Base-by-base conservation (phyloP, 2,888 invertebrate species). In the Papilio elwesi region DNA sequence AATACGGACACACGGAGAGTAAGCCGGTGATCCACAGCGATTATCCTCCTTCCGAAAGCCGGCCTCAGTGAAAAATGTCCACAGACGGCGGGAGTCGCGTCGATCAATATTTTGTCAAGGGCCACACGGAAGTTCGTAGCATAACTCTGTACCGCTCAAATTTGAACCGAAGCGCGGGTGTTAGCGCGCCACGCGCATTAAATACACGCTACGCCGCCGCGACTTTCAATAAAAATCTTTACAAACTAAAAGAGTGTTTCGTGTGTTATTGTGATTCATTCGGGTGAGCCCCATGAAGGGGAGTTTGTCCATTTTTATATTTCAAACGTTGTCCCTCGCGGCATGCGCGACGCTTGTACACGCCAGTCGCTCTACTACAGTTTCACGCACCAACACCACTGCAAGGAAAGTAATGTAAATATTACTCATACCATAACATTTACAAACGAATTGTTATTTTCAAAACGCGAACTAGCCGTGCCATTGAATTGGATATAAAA, bases 271-370 rank as follows among this genome's bases (percentile, higher is more conserved):
- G 91, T 93, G 93, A 93, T 92, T 92, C 91, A 92, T 91, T 84
- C 85, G 90, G 87, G 87, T 89, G 90, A 90, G 88, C 90, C 87
- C 90, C 84, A 84, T 85, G 91, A 92, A 93, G 93, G 93, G 92
- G 93, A 93, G 92, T 90, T 90, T 90, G 88, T 91, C 88, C 92
- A 92, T 92, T 93, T 93, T 93, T 93, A 93, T 92, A 93, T 92
- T 93, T 93, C 91, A 90, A 89, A 84, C 90, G 90, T 85, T n/a
- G 88, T 90, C 91, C 90, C 92, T 90, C 87, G 84, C 83, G 92
- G 92, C 92, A 92, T 93, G 92, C 93, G 93, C 93, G 92, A 85
- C 92, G 92, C 89, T 88, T 88, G 88, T 86, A 9, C 9, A 84
- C 85, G 91, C 87, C 92, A 93, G 93, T 93, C 90, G 87, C 81